phyloP scores from a whole-genome alignment of 1,140 invertebrate genomes.

The Parasteatoda tepidariorum region DNA sequence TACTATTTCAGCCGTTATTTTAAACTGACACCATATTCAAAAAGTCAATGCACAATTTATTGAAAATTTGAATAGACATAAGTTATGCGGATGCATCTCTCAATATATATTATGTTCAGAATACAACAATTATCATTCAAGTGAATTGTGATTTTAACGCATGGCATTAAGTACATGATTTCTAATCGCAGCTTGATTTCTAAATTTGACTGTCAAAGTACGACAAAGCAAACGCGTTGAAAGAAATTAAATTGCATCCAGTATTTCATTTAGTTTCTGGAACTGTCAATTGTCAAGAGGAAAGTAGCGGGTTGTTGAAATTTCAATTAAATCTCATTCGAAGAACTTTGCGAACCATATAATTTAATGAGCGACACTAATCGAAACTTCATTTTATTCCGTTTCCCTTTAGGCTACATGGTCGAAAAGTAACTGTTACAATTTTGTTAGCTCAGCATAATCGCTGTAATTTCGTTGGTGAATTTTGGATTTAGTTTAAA shows the following conservation, averaged over 20 bases:
- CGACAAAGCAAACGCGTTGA: background rate
- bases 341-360: background rate
- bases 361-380: background rate
- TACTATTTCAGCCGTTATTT: too few species aligned
- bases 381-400: too few species aligned
- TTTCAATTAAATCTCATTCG: background rate
- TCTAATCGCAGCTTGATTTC: background rate
- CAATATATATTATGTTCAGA: background rate
- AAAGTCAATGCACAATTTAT: too few species aligned
- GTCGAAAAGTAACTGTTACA: too few species aligned
- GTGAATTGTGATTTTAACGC: background rate
- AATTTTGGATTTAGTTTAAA: too few species aligned
- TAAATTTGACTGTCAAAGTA: background rate
- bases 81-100: background rate
- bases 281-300: background rate
- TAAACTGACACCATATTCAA: too few species aligned
- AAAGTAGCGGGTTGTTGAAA: background rate
- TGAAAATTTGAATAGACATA: too few species aligned
- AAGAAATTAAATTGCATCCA: background rate
- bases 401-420: too few species aligned
- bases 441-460: too few species aligned
- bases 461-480: too few species aligned
- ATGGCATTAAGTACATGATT: background rate
- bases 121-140: background rate
- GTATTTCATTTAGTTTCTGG: background rate